These are phyloP conservation scores for Rhyacophila brunnea DNA, from an alignment of 1,140 invertebrate species.

Conservation along the genomic window DNA sequence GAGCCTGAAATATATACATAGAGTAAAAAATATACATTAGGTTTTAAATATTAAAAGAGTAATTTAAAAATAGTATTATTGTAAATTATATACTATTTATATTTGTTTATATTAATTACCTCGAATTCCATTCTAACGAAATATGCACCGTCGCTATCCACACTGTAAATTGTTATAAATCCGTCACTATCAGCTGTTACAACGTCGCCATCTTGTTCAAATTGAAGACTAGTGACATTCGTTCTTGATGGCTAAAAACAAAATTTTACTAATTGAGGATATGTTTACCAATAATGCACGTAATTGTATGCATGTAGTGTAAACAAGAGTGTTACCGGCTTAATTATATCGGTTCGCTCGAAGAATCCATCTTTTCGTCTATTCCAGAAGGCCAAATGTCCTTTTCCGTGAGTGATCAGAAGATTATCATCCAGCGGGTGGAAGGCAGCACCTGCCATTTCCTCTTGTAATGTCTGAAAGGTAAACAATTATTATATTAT, in stretches of 20 bases:
- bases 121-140: slow-evolving; percentile 86
- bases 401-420: slow-evolving; percentile 89
- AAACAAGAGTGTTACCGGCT: no score
- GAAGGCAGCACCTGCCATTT: slow-evolving; percentile 85
- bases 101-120: slow-evolving; percentile 40
- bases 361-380: slow-evolving; percentile 85
- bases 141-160: slow-evolving; percentile 84
- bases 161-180: slow-evolving; percentile 90
- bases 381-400: slow-evolving; percentile 92
- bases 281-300: slow-evolving; percentile 8
- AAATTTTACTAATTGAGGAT: no score
- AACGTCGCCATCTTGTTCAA: slow-evolving; percentile 90
- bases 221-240: slow-evolving; percentile 82
- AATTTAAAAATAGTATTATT: background rate
- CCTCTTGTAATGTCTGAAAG: slow-evolving; percentile 79
- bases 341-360: slow-evolving; percentile 82
- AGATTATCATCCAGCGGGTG: slow-evolving; percentile 91
- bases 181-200: slow-evolving; percentile 93
- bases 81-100: background rate
- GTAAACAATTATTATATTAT: background rate
- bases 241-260: slow-evolving; percentile 70
- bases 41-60: background rate
- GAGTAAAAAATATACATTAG: background rate
- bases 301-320: no score
- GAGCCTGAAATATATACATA: slow-evolving; percentile 56